phyloP scores from a whole-genome alignment of 1,140 invertebrate species.

The Teleopsis dalmanni region DNA sequence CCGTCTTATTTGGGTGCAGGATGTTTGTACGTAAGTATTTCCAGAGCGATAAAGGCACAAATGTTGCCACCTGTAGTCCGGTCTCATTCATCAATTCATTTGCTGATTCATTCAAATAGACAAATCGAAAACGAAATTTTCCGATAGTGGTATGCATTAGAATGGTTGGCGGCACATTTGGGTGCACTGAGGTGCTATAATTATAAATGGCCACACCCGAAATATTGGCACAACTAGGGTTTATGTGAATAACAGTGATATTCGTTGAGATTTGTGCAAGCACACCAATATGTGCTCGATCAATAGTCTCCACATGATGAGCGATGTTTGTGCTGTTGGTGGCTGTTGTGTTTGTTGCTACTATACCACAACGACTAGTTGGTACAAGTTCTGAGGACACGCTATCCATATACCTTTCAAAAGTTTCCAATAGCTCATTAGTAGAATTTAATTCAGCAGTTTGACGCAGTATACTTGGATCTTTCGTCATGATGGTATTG shows the following conservation, averaged over 20 bases:
- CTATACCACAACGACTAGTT: constrained; percentile 5
- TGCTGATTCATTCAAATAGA: constrained; percentile 21
- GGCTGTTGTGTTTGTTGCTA: not conserved
- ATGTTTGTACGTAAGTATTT: not conserved
- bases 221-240: constrained; percentile 24
- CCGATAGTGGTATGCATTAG: constrained; percentile 1
- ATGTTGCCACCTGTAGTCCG: constrained; percentile 23
- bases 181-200: not conserved
- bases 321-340: not conserved
- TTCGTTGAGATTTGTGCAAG: constrained; percentile 20
- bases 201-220: constrained; percentile 29
- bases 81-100: constrained; percentile 11
- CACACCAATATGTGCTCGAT: constrained; percentile 19
- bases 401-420: constrained; percentile 28
- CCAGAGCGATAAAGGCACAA: constrained; percentile 24
- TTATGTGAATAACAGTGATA: constrained; percentile 35
- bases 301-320: constrained; percentile 15
- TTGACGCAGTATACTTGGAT: constrained; percentile 16
- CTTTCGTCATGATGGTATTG: constrained; percentile 22
- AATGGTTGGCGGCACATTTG: not conserved
- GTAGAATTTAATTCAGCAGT: constrained; percentile 31
- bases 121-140: constrained; percentile 32
- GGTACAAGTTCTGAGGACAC: constrained; percentile 19
- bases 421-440: constrained; percentile 24
- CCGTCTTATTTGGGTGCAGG: constrained; percentile 1